Conservation (phyloP, 2,113 vertebrate genomes). For the Hyaena hyaena region DNA sequence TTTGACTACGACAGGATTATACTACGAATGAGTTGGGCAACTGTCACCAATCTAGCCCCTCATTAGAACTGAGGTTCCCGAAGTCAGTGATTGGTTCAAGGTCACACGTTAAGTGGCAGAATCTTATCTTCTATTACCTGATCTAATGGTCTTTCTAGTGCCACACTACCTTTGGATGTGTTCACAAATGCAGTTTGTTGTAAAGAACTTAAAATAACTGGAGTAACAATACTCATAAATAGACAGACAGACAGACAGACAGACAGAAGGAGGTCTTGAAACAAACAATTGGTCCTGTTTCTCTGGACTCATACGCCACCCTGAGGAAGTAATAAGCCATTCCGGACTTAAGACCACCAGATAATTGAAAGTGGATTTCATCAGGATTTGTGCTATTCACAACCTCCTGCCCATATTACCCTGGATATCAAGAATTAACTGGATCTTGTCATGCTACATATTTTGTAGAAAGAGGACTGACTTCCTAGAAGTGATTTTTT, state of each 20-base stretch:
- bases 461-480: background rate
- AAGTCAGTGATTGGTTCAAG: background rate
- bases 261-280: background rate
- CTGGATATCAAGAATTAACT: background rate
- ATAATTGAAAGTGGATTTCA: background rate
- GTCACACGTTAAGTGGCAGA: background rate
- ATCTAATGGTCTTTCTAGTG: background rate
- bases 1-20: background rate
- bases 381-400: background rate
- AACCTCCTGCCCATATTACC: background rate
- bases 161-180: background rate
- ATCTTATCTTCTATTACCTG: background rate
- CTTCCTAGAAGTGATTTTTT: background rate
- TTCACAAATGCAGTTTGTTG: background rate
- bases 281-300: background rate
- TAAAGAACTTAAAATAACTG: background rate
- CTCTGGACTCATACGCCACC: background rate
- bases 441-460: background rate
- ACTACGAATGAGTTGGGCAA: background rate
- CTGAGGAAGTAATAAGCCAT: background rate
- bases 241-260: background rate
- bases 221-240: rapidly evolving
- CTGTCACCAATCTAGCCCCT: background rate
- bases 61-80: background rate
- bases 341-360: background rate